Base-by-base conservation (phyloP, 2,797 vertebrate species). In the Lepus oiostolus region DNA sequence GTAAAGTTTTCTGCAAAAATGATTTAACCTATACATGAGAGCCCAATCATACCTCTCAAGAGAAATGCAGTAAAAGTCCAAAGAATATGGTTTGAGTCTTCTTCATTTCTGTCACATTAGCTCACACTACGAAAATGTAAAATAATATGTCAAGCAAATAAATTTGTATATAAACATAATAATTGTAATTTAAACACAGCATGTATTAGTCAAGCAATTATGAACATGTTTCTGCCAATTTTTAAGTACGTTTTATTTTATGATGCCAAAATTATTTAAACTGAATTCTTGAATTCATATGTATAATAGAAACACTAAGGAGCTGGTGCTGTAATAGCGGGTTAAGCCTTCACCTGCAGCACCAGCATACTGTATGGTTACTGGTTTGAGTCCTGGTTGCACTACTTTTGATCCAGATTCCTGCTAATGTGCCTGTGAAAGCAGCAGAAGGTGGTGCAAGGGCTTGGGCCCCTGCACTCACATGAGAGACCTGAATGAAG, bases 191-290 rank as follows among this genome's bases (percentile, higher is more conserved):
- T 72, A 92, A 71, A 72, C 26, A 28, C 11, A 47, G 10, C 26
- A 58, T 28, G 4, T 52, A 80, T 70, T 85, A 77, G 71, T 65
- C 50, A 47, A 92, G 52, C 24, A 63, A 42, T 30, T 47, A 1
- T 80, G 85, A 88, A 6, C 28, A 26, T 52, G 14, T 13, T n/a
- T 54, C 32, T 47, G 19, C 19, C 60, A 79, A 32, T 60, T 72
- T 65, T 72, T 86, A 83, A 72, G 32, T 0, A 76, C 19, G 24
- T 79, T 86, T 63, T 47, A 42, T 80, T 79, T 60, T 52, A 82
- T 67, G n/a, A 84, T 88, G 47, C 19, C 72, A 87, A 86, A 88
- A 95, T 21, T 17, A 90, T 24, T 83, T 77, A 79, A 63, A 21
- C 4, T 42, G 14, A 52, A 86, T 82, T 74, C 62, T 80, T 74